Conservation (phyloP, 2,888 invertebrate species). For the Acanthoscelides obtectus region DNA sequence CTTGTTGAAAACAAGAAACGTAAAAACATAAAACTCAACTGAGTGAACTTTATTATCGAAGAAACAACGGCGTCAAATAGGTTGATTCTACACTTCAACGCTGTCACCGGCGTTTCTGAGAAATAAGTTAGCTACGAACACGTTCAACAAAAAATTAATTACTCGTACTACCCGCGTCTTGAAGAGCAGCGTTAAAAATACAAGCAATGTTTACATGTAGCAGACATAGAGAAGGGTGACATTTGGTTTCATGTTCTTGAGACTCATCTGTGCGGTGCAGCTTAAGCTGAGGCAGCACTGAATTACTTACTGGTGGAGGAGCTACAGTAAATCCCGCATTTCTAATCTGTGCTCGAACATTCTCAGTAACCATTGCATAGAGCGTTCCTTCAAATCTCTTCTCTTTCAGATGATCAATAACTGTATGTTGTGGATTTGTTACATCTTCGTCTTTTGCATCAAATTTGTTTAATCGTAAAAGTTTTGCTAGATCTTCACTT, state of each 20-base stretch:
- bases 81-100: too few species aligned
- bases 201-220: not conserved
- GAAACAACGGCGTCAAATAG: too few species aligned
- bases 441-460: constrained; percentile 43
- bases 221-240: too few species aligned
- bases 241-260: too few species aligned
- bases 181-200: not conserved
- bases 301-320: constrained; percentile 12
- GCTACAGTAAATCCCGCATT: constrained; percentile 43
- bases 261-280: not conserved
- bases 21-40: too few species aligned
- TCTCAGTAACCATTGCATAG: constrained; percentile 47
- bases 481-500: constrained; percentile 38
- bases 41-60: too few species aligned
- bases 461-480: constrained; percentile 21
- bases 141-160: too few species aligned
- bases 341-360: constrained; percentile 44
- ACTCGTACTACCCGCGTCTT: not conserved
- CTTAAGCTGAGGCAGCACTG: not conserved
- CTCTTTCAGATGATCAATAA: constrained; percentile 53
- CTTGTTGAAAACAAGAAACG: too few species aligned
- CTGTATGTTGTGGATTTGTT: constrained; percentile 50
- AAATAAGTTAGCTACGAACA: not conserved
- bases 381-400: constrained; percentile 51
- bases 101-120: not conserved